phyloP scores from a whole-genome alignment of 2,888 invertebrate species.

The Hirtodrosophila trivittata region DNA sequence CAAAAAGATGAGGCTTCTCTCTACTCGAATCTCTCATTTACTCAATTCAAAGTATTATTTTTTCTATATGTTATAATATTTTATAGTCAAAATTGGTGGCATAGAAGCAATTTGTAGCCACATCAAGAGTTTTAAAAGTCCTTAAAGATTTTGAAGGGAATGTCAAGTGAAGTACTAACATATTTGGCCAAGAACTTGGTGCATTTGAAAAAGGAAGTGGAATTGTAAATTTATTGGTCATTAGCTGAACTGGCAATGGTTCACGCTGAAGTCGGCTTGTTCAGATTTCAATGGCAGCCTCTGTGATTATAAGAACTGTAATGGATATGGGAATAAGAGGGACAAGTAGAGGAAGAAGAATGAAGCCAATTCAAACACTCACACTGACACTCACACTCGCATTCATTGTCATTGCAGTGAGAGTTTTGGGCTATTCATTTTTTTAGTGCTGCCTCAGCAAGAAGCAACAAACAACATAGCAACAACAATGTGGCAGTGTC shows the following conservation, averaged over 20 bases:
- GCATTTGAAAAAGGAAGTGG: constrained; percentile 7
- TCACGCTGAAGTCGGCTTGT: constrained; percentile 30
- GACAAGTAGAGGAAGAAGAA: constrained; percentile 6
- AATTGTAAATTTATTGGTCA: constrained; percentile 62
- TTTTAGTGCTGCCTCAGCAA: constrained; percentile 69
- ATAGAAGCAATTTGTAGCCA: too few relatives aligned
- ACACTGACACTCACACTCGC: not conserved
- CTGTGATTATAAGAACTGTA: not conserved
- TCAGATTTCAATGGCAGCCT: constrained; percentile 32
- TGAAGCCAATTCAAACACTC: constrained; percentile 40
- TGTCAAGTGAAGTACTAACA: constrained; percentile 25
- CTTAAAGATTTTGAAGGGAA: constrained; percentile 5
- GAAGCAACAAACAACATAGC: constrained; percentile 13
- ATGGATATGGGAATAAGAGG: not conserved
- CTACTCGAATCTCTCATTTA: too few relatives aligned
- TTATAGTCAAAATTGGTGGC: too few relatives aligned
- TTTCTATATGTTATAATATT: too few relatives aligned
- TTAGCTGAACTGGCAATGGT: constrained; percentile 33
- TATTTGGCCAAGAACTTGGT: constrained; percentile 2
- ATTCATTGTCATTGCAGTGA: constrained; percentile 47
- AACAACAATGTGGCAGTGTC: constrained; percentile 17
- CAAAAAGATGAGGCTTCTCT: too few relatives aligned
- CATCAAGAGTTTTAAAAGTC: too few relatives aligned
- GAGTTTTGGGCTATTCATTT: constrained; percentile 15
- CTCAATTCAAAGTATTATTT: too few relatives aligned